phyloP scores from a whole-genome alignment of 2,797 vertebrate species.

The Oceanodroma leucorhoa region DNA sequence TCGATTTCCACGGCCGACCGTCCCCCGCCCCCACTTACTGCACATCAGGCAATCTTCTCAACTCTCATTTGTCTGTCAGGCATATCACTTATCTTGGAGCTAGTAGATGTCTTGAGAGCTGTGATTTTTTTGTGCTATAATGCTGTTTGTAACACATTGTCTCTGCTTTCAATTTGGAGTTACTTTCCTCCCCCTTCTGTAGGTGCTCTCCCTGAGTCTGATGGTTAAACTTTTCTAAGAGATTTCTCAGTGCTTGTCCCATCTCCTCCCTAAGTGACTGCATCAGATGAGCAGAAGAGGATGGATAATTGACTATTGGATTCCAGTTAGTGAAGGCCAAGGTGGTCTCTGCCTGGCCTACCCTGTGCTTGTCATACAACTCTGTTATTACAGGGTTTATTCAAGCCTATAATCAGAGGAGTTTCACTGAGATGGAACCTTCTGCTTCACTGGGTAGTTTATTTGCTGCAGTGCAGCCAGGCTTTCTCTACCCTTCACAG shows the following conservation, averaged over 20 bases:
- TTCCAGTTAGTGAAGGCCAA: constrained; percentile 45
- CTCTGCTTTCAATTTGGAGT: not conserved
- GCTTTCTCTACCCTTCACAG: not conserved
- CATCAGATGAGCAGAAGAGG: not conserved
- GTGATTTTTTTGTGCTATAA: not conserved
- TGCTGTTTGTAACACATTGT: not conserved
- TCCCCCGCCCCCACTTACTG: not conserved
- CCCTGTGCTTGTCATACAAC: constrained; percentile 12
- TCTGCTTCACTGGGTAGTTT: not conserved
- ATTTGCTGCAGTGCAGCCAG: not conserved
- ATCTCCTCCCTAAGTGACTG: not conserved
- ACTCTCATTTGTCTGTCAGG: not conserved
- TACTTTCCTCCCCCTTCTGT: not conserved
- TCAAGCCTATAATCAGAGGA: constrained; percentile 14
- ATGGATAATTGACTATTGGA: constrained; percentile 38
- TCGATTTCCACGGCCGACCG: not conserved
- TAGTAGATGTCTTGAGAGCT: not conserved
- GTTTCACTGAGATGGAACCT: not conserved
- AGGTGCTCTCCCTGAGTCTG: not conserved
- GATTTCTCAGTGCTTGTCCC: not conserved
- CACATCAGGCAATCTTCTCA: not conserved
- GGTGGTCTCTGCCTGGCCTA: not conserved
- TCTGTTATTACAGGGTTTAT: constrained; percentile 11
- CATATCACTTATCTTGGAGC: not conserved
- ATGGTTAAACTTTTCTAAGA: not conserved